Conservation (phyloP, 2,888 invertebrate species). For the Criorhina ranunculi region DNA sequence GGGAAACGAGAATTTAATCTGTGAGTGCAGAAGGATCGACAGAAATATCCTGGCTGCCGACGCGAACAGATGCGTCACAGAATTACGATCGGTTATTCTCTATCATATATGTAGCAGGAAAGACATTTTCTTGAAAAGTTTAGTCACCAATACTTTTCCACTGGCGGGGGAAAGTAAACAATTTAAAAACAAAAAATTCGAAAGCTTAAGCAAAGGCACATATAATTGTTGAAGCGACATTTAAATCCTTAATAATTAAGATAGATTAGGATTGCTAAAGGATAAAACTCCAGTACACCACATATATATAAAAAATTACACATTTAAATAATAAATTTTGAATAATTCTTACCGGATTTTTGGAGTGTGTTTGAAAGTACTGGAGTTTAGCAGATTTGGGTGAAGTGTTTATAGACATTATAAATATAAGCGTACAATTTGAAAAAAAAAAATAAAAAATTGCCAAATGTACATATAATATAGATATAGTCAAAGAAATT, state of each 20-base stretch:
- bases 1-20: no score
- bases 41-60: no score
- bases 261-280: not conserved
- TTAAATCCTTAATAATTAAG: not conserved
- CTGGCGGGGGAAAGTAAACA: not conserved
- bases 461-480: no score
- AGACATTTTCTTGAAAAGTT: no score
- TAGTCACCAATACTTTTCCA: no score
- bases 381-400: conserved; percentile 24
- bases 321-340: conserved; percentile 7
- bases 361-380: conserved; percentile 36
- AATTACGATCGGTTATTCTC: no score
- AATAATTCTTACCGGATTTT: conserved; percentile 45
- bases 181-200: not conserved
- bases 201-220: not conserved
- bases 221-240: not conserved
- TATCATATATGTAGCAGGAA: no score
- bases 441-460: conserved; percentile 14
- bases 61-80: no score
- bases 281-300: conserved; percentile 51
- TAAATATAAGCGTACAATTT: conserved; percentile 23
- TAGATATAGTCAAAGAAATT: not conserved
- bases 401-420: not conserved
- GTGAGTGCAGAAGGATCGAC: no score
- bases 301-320: not conserved